Percentiles rank a stretch among this genome's conserved stretches.
phyloP scores from a whole-genome alignment of 2,888 invertebrate species.

The Philonicus albiceps region DNA sequence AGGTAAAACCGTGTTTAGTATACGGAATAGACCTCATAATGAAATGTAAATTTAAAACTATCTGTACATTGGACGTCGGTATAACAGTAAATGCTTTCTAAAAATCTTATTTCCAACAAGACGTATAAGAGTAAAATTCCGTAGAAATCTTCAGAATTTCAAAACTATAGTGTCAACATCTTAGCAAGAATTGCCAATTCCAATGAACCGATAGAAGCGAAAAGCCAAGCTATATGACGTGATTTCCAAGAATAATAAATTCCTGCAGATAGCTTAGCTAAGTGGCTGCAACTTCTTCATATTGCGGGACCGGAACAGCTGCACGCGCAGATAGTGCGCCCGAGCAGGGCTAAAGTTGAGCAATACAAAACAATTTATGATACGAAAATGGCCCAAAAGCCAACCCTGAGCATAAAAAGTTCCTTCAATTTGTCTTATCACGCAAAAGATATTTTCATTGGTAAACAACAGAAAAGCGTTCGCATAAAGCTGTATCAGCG shows the following conservation, averaged over 20 bases:
- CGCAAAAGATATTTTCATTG: conserved; percentile 3
- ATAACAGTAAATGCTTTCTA: not conserved
- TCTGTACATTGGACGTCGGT: not conserved
- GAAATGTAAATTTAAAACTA: not conserved
- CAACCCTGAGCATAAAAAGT: not conserved
- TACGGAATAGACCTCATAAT: not conserved
- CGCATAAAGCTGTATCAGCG: not conserved
- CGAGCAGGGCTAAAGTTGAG: conserved; percentile 12
- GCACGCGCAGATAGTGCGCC: not conserved
- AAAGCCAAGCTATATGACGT: not conserved
- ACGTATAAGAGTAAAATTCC: not conserved
- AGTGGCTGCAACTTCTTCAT: not conserved
- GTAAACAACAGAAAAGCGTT: conserved; percentile 16
- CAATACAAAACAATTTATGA: conserved; percentile 6
- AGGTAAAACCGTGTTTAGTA: no score
- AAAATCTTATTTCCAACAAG: not conserved
- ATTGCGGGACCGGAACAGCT: not conserved
- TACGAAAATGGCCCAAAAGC: not conserved
- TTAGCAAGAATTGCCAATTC: not conserved
- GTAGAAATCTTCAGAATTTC: not conserved
- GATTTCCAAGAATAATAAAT: conserved; percentile 1
- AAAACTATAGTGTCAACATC: not conserved
- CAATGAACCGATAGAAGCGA: not conserved
- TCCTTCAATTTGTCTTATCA: conserved; percentile 11
- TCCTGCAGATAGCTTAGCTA: not conserved